Conservation (phyloP, 2,113 vertebrate species). For the Mandrillus leucophaeus region DNA sequence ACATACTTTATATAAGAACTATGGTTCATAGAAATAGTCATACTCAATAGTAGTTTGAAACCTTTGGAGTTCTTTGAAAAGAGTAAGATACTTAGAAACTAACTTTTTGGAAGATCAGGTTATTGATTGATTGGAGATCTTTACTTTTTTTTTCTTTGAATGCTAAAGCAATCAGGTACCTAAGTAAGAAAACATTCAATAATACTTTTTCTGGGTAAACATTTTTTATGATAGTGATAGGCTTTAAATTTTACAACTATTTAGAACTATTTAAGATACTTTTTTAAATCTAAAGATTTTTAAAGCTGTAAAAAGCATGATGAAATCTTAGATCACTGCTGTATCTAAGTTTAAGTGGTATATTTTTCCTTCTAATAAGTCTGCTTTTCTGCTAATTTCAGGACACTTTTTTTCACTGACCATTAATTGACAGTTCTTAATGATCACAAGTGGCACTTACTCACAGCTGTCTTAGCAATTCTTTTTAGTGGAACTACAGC, state of each 20-base stretch:
- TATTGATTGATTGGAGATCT: constrained; percentile 16
- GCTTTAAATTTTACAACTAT: neutral
- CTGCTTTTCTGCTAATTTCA: constrained; percentile 59
- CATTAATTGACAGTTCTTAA: constrained; percentile 49
- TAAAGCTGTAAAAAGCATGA: constrained; percentile 22
- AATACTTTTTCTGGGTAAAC: constrained; percentile 8
- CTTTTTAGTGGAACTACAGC: constrained; percentile 53
- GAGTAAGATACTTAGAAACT: constrained; percentile 23
- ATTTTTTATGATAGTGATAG: constrained; percentile 42
- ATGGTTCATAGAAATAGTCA: neutral
- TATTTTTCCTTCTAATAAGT: constrained; percentile 54
- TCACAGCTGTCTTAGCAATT: constrained; percentile 72
- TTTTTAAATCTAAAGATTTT: constrained; percentile 35
- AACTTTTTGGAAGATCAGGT: constrained; percentile 39
- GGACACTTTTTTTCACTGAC: constrained; percentile 44
- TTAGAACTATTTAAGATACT: neutral
- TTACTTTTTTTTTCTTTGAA: constrained; percentile 17
- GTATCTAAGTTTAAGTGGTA: constrained; percentile 45
- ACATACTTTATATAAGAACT: neutral
- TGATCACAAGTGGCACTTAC: constrained; percentile 37
- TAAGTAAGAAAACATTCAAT: neutral
- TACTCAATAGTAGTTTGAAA: neutral
- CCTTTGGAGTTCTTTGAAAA: constrained; percentile 46
- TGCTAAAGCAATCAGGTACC: constrained; percentile 28
- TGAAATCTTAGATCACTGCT: constrained; percentile 53